These are phyloP conservation scores for Drosophila siamana DNA, from an alignment of 2,888 invertebrate genomes.

Conservation along the genomic window DNA sequence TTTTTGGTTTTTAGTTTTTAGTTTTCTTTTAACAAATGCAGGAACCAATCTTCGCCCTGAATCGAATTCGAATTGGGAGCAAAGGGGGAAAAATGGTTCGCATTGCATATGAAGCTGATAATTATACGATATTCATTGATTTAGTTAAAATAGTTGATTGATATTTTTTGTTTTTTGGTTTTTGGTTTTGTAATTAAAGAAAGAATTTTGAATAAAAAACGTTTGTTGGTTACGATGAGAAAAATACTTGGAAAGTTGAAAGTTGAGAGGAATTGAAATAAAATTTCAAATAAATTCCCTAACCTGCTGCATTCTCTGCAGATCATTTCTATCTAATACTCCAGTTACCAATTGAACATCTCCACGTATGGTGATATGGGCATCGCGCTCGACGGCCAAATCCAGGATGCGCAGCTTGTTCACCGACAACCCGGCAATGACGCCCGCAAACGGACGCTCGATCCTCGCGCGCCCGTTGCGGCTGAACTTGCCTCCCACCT, in stretches of 20 bases:
- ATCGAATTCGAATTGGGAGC: slow-evolving; percentile 4
- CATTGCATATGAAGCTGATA: slow-evolving; percentile 66
- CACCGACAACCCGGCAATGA: slow-evolving; percentile 95
- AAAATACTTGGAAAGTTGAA: slow-evolving; percentile 84
- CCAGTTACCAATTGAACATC: slow-evolving; percentile 93
- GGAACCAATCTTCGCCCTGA: slow-evolving; percentile 69
- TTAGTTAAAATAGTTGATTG: slow-evolving; percentile 37
- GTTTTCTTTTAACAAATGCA: slow-evolving; percentile 44
- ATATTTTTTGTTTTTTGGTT: slow-evolving; percentile 37
- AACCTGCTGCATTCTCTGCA: slow-evolving; percentile 96
- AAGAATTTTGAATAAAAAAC: slow-evolving; percentile 76
- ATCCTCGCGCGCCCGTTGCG: slow-evolving; percentile 88
- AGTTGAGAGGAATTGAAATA: slow-evolving; percentile 83
- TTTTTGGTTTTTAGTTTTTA: slow-evolving; percentile 53
- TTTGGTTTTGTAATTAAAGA: slow-evolving; percentile 60
- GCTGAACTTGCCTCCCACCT: slow-evolving; percentile 92
- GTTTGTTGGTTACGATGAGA: slow-evolving; percentile 79
- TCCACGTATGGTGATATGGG: slow-evolving; percentile 91
- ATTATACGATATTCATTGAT: slow-evolving; percentile 45
- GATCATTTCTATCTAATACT: slow-evolving; percentile 90
- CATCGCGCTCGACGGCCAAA: slow-evolving; percentile 93
- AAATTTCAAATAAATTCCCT: slow-evolving; percentile 85
- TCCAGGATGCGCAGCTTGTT: slow-evolving; percentile 94
- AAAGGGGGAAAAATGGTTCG: slow-evolving; percentile 64
- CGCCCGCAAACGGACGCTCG: slow-evolving; percentile 93